Base-by-base conservation (phyloP, 2,888 invertebrate species). In the Thecophora atra region DNA sequence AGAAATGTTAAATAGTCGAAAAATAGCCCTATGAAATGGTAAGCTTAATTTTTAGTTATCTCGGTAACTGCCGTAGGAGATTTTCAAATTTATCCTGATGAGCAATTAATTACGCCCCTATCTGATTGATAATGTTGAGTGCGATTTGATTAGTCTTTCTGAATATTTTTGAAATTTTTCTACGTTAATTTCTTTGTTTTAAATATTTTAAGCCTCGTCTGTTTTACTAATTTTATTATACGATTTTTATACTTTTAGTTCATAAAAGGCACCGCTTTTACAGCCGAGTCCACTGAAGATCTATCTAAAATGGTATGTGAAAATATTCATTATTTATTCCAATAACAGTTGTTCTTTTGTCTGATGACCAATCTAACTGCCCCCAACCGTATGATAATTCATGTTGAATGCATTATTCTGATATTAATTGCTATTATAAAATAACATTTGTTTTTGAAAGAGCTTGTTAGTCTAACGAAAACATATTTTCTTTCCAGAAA, bases 61-160 rank as follows among this genome's bases (percentile, higher is more conserved):
- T 4, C 3, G n/a, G 17, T 8, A 15, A 47, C n/a, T n/a, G n/a
- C n/a, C 13, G 47, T 47, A n/a, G n/a, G 30, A 19, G 8, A 28
- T 68, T 42, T 37, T 56, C 15, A 65, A 65, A 47, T 51, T 65
- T 28, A 26, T 17, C 26, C 26, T 79, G 77, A 79, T 79, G 78
- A 81, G 67, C 71, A 68, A 58, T 75, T 52, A 76, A 77, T 81
- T 79, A 80, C 82, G 81, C 82, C 81, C 81, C 83, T 81, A 81
- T 30, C 81, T 81, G 81, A 81, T 71, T 52, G 37, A 42, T 65
- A 76, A 68, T 81, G 81, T 78, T 82, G 80, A 82, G 77, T 79
- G 79, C 80, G 79, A 77, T 74, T 51, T 60, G 62, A 58, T 58
- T 24, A 58, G 58, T 58, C 58, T 58, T 58, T 26, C 58, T 58